Evolutionary conservation across 2,797 vertebrate species (phyloP), one percentile per base, ranked within the genome.

Genomic region (Mycteria americana): DNA sequence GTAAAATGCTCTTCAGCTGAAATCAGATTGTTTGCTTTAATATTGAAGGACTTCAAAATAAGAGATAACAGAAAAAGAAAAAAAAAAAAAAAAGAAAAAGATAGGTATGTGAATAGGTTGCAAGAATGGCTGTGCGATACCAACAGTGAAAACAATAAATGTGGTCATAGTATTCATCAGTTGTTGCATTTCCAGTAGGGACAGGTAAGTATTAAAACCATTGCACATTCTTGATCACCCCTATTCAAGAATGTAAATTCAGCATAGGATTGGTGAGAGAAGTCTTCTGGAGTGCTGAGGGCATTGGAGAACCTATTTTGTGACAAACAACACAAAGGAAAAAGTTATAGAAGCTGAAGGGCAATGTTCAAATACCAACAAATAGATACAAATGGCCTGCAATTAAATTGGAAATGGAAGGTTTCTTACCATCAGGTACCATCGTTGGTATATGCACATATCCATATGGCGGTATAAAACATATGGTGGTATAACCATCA

Each of bases 401-500:
- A 89, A 6, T 77, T 77, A 45, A 77, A 74, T 21, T 23, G 12
- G 43, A 77, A 83, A 63, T 16, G 11, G 19, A 77, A 53, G 18
- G 2, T 45, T 89, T 89, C 25, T 63, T 56, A 27, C 18, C 19
- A 6, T 87, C 15, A 7, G 28, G 24, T 67, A 8, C 48, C 9
- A 11, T 33, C 2, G 0, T 21, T 86, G n/a, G 14, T 64, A 10
- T 46, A 37, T n/a, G 25, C 35, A 28, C 0, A 0, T 60, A 37
- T n/a, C 43, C 15, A 9, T 65, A 4, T 8, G 8, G 48, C 3
- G 2, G 43, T 51, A 51, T 30, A 81, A 77, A 46, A 45, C 48
- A 41, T 54, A 51, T 27, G 45, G 43, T 69, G 21, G 10, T 54
- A 12, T 45, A 82, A 43, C 27, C n/a, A 9, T 37, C 39, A 33